Base-by-base conservation (phyloP, 2,113 vertebrate genomes). In the Cyanoliseus patagonus region DNA sequence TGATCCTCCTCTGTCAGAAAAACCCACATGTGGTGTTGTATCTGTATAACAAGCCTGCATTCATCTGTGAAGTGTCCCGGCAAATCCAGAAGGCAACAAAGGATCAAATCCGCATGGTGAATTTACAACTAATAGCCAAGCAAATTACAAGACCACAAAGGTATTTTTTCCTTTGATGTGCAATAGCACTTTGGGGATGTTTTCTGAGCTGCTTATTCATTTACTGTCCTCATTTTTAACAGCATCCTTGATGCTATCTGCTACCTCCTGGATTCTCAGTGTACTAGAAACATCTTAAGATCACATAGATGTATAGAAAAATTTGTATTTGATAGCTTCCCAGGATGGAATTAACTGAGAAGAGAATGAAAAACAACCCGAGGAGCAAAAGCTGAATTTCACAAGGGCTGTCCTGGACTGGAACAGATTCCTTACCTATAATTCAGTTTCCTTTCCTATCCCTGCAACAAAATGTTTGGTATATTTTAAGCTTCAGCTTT, bases 61-160 rank as follows among this genome's bases (percentile, higher is more conserved):
- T 76, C 59, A 92, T 68, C 80, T 78, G 39, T 57, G 44, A 94
- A 94, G 84, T 49, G 67, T 51, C 67, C 68, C 39, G 44, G 68
- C n/a, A 95, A 90, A 96, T 74, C 64, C 92, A 86, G 87, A 75
- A 75, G 18, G 81, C 57, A 92, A 85, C 63, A 90, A 88, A 84
- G 75, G 69, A 91, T 88, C 87, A 91, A 55, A 81, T 81, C 61
- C 51, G 22, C 78, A 92, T 6, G 67, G 66, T 49, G 62, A 95
- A 91, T 95, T 92, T 91, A 62, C 70, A 96, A 15, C 81, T 89
- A 86, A 92, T 30, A 94, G 70, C 77, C 70, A 86, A 86, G 74
- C 33, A 92, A 88, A 86, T 70, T 53, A 63, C 42, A 90, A 81
- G 80, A 83, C 61, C 82, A 93, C 39, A 86, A 72, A 69, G 20